Percentiles rank a stretch among this genome's conserved stretches.
phyloP scores from a whole-genome alignment of 1,140 invertebrate species.

The Brachionus koreanus region DNA sequence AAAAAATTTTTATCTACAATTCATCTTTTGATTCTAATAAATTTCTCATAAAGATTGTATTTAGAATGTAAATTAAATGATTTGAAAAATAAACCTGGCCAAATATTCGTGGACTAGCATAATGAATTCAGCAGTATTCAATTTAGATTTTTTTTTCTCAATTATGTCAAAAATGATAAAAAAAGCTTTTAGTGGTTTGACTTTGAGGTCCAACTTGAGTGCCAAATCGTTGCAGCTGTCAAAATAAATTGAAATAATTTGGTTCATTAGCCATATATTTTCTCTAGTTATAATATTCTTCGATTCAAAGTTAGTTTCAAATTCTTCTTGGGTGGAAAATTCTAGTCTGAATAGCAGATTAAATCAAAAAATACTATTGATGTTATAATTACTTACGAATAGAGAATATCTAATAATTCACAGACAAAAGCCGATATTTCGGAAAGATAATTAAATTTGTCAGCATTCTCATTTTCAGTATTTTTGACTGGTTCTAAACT shows the following conservation, averaged over 20 bases:
- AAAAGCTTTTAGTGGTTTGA: constrained; percentile 37
- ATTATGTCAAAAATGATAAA: constrained; percentile 23
- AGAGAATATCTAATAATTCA: constrained; percentile 10
- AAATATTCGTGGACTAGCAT: neutral
- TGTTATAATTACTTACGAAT: neutral
- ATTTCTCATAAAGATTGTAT: neutral
- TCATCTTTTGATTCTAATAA: too few species aligned
- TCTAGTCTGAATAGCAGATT: neutral
- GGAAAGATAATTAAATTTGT: neutral
- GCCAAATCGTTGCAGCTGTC: neutral
- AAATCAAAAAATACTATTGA: neutral
- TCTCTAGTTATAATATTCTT: neutral
- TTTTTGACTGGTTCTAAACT: neutral
- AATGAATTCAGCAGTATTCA: neutral
- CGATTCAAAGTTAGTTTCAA: neutral
- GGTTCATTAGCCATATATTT: constrained; percentile 35
- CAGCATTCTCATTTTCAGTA: neutral
- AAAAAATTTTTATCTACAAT: too few species aligned
- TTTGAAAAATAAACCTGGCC: constrained; percentile 3
- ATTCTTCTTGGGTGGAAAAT: neutral
- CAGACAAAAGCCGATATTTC: neutral
- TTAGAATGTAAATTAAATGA: neutral
- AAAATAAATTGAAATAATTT: constrained; percentile 15
- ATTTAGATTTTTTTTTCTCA: neutral
- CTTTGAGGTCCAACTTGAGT: neutral